Evolutionary conservation across 2,113 vertebrate species (phyloP), one percentile per base, ranked within the genome.

Genomic region (Ornithorhynchus anatinus): DNA sequence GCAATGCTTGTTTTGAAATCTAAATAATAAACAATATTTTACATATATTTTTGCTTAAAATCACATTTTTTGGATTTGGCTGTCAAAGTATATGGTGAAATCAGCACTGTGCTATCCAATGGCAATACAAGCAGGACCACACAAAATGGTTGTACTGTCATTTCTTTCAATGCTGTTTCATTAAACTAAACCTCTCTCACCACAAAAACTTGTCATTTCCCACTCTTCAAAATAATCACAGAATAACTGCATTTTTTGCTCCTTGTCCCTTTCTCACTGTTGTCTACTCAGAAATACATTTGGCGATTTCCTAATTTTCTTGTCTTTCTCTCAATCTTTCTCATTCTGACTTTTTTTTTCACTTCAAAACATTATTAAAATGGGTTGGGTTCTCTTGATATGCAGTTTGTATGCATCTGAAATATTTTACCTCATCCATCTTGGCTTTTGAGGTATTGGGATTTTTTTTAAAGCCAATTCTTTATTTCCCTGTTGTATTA

Each of bases 41-140:
- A 74, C 81, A 80, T 80, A 61, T 74, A 68, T 88, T 87, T 89
- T 82, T 89, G 75, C 84, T 90, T 85, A 86, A 90, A 91, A 79
- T 89, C 80, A 81, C 75, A 87, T 87, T 88, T 88, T 89, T 89
- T 72, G 6, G 87, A 85, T 88, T 91, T 94, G 89, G 90, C 89
- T 85, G 73, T 87, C 75, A 82, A 86, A 86, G 75, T 71, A 39
- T 72, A 73, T 68, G 63, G 72, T 79, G 59, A 85, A 90, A 84
- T 87, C 79, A 77, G 80, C 72, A 47, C 60, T 71, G 60, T 75
- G 83, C 84, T 80, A 57, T 84, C 87, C 88, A 88, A 69, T 85
- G 89, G 91, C 91, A 92, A 92, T 84, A 89, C 36, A 88, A 88
- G 68, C 75, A 69, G 90, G 92, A 92, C 92, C 90, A 92, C 91